A percentile compares a stretch with the other conserved stretches of the same genome.
phyloP scores from a whole-genome alignment of 2,888 invertebrate species.

The Euproctis similis region DNA sequence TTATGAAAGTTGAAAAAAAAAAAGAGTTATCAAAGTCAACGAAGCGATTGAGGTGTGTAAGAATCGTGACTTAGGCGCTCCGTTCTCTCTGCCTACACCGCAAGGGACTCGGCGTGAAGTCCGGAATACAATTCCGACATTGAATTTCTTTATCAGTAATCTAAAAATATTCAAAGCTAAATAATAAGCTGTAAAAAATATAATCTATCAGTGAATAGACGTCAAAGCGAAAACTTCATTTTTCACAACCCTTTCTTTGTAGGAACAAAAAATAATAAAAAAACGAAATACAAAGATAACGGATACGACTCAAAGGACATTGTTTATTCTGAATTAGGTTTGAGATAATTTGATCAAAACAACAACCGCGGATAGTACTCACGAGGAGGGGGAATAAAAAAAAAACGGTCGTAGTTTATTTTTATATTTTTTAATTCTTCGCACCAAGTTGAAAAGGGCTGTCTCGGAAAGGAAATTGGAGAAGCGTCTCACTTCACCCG shows the following conservation, averaged over 20 bases:
- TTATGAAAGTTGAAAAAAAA: too few relatives aligned
- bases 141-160: too few relatives aligned
- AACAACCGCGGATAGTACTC: slow-evolving; percentile 22
- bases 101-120: too few relatives aligned
- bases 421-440: slow-evolving; percentile 33
- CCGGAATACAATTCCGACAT: too few relatives aligned
- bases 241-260: background rate
- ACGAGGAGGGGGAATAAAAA: slow-evolving; percentile 8
- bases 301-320: slow-evolving; percentile 15
- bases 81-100: too few relatives aligned
- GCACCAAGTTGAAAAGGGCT: slow-evolving; percentile 30
- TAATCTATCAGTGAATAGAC: too few relatives aligned
- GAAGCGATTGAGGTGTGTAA: too few relatives aligned
- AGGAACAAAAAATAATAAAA: background rate
- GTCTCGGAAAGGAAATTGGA: slow-evolving; percentile 42
- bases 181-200: too few relatives aligned
- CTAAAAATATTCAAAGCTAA: too few relatives aligned
- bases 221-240: too few relatives aligned
- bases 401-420: slow-evolving; percentile 17
- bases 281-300: slow-evolving; percentile 12
- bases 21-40: too few relatives aligned
- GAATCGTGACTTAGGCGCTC: too few relatives aligned
- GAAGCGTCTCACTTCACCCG: slow-evolving; percentile 26
- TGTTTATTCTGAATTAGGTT: slow-evolving; percentile 30
- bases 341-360: slow-evolving; percentile 32